Evolutionary conservation across 2,888 invertebrate species (phyloP), one percentile per base, ranked within the genome.

Genomic region (Drosophila vallismaia): DNA sequence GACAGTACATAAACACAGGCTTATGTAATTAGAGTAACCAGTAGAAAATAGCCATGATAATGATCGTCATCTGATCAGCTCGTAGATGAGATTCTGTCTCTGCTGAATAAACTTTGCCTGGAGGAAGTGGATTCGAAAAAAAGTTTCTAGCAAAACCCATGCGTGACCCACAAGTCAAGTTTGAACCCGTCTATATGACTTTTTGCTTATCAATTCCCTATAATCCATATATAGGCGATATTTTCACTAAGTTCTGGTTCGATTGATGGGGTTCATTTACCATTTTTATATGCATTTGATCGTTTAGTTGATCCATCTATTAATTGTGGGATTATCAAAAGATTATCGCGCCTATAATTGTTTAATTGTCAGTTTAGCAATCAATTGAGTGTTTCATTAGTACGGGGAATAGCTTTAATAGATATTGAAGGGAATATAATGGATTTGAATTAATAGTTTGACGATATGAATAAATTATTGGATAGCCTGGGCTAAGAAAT

Each of bases 131-230:
- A 62, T 49, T 49, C 19, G 2, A 19, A 31, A 60, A 62, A 50
- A 48, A 66, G 10, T 24, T 31, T 46, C 8, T 33, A 44, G 28
- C 28, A 33, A 59, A 44, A 3, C 40, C 40, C 42, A 29, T 10
- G 28, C 28, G 44, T 69, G 69, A 73, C 73, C 69, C 50, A 72
- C 69, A 64, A 70, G 75, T 73, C 75, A 75, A 75, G 70, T 62
- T 73, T 70, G 60, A 48, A n/a, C 12, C 50, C 53, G 36, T 62
- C 46, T 46, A 28, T 14, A 52, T 55, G 44, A 10, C 38, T 19
- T 8, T 42, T 42, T 38, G 46, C 40, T 74, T 52, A 57, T 68
- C 55, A 67, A 42, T 44, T 44, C 24, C 6, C 4, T 28, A 4
- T 28, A 28, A 5, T 36, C 33, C 24, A 36, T 52, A 36, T 52